Conservation (phyloP, 37 sponge, comb jelly and placozoan species). For the Spongilla lacustris region DNA sequence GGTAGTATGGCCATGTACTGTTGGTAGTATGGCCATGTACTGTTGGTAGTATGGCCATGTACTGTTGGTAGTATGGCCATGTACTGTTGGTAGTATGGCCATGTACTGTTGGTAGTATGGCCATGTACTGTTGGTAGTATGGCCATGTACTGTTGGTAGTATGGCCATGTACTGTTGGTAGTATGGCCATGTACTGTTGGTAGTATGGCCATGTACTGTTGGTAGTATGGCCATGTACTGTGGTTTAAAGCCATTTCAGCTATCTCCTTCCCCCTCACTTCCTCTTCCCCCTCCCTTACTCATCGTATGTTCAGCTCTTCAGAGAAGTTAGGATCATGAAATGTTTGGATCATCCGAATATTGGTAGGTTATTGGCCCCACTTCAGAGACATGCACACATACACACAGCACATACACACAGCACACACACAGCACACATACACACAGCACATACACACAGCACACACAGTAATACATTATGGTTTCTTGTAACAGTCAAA, state of each 20-base stretch:
- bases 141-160: too few relatives aligned
- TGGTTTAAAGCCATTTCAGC: too few relatives aligned
- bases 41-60: too few relatives aligned
- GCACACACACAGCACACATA: neutral
- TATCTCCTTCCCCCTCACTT: neutral
- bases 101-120: too few relatives aligned
- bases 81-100: too few relatives aligned
- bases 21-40: too few relatives aligned
- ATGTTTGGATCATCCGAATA: conserved; percentile 96
- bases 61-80: too few relatives aligned
- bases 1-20: too few relatives aligned
- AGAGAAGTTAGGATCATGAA: conserved; percentile 99
- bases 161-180: too few relatives aligned
- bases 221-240: too few relatives aligned
- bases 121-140: too few relatives aligned
- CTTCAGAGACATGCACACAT: neutral
- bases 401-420: conserved; percentile 11
- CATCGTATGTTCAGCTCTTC: conserved; percentile 61
- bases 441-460: neutral
- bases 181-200: too few relatives aligned
- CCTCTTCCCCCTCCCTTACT: neutral
- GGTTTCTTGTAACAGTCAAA: conserved; percentile 66
- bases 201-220: neutral
- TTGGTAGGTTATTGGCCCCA: conserved; percentile 50
- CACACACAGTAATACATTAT: neutral